phyloP scores from a whole-genome alignment of 2,888 invertebrate species.

The Beris morrisii region DNA sequence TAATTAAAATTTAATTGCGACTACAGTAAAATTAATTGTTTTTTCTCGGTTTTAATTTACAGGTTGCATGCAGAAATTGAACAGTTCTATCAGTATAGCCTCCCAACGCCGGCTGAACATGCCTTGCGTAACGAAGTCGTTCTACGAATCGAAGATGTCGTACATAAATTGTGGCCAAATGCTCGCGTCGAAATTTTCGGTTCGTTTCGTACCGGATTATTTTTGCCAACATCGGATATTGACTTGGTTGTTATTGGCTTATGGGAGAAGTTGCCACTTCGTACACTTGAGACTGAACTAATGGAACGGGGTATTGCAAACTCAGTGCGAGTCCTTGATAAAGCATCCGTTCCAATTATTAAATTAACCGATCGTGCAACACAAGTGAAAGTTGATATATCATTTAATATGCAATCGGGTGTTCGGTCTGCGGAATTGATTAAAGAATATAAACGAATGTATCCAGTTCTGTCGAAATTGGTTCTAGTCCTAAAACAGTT shows the following conservation, averaged over 20 bases:
- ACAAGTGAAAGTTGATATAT: conserved; percentile 94
- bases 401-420: conserved; percentile 98
- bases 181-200: conserved; percentile 97
- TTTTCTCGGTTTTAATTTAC: conserved; percentile 41
- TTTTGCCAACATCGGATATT: conserved; percentile 92
- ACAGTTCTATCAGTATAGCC: conserved; percentile 94
- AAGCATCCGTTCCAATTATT: conserved; percentile 97
- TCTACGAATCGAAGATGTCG: conserved; percentile 82
- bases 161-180: conserved; percentile 87
- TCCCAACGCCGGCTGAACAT: conserved; percentile 90
- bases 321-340: conserved; percentile 94
- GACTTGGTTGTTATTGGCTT: conserved; percentile 74
- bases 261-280: conserved; percentile 89
- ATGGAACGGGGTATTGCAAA: conserved; percentile 88
- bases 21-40: not conserved
- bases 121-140: conserved; percentile 86
- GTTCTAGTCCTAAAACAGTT: conserved; percentile 99
- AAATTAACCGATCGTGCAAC: conserved; percentile 87
- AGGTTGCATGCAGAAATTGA: conserved; percentile 97
- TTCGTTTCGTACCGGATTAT: conserved; percentile 95
- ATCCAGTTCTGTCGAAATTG: conserved; percentile 88
- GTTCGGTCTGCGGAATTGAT: conserved; percentile 96
- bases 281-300: conserved; percentile 88
- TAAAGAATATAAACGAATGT: conserved; percentile 84
- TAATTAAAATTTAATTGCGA: not conserved